phyloP scores from a whole-genome alignment of 37 sponge, comb jelly and placozoan species.

The Chondrilla cf. caribensis region DNA sequence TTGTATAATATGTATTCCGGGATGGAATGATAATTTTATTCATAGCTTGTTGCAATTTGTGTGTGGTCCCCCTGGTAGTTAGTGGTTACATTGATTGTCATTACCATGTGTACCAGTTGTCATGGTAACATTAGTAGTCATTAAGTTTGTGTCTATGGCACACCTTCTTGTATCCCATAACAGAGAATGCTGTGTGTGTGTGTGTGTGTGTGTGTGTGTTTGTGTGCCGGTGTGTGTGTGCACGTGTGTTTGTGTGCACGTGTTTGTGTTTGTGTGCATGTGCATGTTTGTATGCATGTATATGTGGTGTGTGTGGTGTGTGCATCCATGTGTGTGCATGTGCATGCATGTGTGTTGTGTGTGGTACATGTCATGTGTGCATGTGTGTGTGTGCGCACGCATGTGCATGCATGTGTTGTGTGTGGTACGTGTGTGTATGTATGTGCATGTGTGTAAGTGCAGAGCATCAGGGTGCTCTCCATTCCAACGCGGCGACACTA shows the following conservation, averaged over 20 bases:
- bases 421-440: constrained; percentile 1
- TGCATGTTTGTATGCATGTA: constrained; percentile 35
- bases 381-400: constrained; percentile 3
- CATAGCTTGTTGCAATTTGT: too few relatives aligned
- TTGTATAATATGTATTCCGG: too few relatives aligned
- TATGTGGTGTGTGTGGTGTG: constrained; percentile 18
- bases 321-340: constrained; percentile 2
- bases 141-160: too few relatives aligned
- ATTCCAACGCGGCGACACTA: neutral
- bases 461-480: neutral
- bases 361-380: neutral
- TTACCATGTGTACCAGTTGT: too few relatives aligned
- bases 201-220: too few relatives aligned
- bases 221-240: too few relatives aligned
- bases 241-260: constrained; percentile 30
- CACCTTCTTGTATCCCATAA: too few relatives aligned
- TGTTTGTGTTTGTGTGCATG: constrained; percentile 39
- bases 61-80: too few relatives aligned
- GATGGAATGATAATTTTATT: too few relatives aligned
- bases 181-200: too few relatives aligned
- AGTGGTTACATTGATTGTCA: too few relatives aligned
- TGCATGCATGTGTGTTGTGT: constrained; percentile 16
- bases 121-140: too few relatives aligned
- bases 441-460: neutral
- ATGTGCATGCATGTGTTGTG: neutral